Evolutionary conservation across 2,797 vertebrate species (phyloP).

Genomic region (Leptodactylus fallax): DNA sequence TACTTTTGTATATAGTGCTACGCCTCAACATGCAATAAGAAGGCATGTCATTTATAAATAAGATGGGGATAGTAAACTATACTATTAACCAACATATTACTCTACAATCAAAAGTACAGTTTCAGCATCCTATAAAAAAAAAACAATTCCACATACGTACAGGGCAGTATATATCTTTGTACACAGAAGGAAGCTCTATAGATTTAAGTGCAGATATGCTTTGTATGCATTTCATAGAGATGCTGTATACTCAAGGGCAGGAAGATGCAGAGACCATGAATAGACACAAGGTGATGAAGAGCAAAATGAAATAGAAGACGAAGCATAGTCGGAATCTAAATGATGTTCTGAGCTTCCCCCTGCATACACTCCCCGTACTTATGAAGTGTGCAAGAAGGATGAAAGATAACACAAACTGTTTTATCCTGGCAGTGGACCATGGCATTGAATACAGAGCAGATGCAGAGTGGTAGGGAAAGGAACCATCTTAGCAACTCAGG

Average conservation of each 20-base stretch:
- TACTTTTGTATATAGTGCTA: no score
- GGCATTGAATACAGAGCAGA: conserved; percentile 50
- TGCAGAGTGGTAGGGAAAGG: not conserved
- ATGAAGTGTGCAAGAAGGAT: conserved; percentile 39
- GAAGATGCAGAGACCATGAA: not conserved
- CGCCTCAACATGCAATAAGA: not conserved
- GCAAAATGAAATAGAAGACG: conserved; percentile 20
- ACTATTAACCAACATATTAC: no score
- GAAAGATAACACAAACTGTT: conserved; percentile 49
- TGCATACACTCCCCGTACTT: not conserved
- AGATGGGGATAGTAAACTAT: no score
- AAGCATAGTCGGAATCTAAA: conserved; percentile 29
- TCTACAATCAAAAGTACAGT: no score
- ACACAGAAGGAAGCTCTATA: not conserved
- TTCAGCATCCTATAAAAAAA: not conserved
- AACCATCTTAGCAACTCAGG: conserved; percentile 10
- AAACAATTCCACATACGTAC: not conserved
- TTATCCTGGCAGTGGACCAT: conserved; percentile 39
- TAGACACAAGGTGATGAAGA: conserved; percentile 13
- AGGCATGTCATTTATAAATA: no score
- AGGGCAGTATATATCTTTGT: not conserved
- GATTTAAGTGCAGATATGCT: not conserved
- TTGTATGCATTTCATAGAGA: not conserved
- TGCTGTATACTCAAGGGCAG: conserved; percentile 20
- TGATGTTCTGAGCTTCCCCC: conserved; percentile 34